Base-by-base conservation (phyloP, 2,113 vertebrate species). In the Marmota flaviventris region DNA sequence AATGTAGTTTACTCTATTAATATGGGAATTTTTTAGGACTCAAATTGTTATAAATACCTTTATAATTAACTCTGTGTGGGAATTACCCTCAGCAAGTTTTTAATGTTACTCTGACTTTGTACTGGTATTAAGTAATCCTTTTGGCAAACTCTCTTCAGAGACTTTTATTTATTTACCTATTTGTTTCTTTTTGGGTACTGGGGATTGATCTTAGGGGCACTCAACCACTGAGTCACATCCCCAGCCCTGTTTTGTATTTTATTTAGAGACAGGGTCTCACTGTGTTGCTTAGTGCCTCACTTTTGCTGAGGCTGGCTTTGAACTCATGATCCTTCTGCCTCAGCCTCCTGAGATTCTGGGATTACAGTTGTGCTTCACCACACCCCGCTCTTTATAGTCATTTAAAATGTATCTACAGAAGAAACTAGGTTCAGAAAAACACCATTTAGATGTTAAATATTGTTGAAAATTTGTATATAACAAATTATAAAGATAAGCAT, bases 381-480 rank as follows among this genome's bases (percentile, higher is more conserved):
- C 48, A 51, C 48, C 48, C 48, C 3, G 48, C 48, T 51, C 12
- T 51, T 51, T 13, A 13, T 34, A 85, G 82, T 81, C n/a, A 77
- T 94, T 94, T 88, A 88, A 85, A 88, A 79, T 76, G 24, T 48
- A 65, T 24, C 92, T 95, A 58, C 25, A 94, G 89, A 79, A 94
- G 77, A 85, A 73, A 63, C 53, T 78, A 22, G 51, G 84, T 93
- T 93, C 56, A 93, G 96, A 95, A 85, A 92, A 87, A 42, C 22
- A 34, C 67, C 70, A 76, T 88, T 94, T 88, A 93, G 90, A 76
- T 94, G 18, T 91, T 96, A 86, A 75, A 70, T 93, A 1, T 96
- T 89, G 53, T 92, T 91, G 89, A 96, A 93, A 94, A 58, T 67
- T 45, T 93, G 42, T 86, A 85, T 32, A 73, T 81, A 93, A 61